Evolutionary conservation across 2,113 vertebrate species (phyloP).

Genomic region (Emydura subglobosa): DNA sequence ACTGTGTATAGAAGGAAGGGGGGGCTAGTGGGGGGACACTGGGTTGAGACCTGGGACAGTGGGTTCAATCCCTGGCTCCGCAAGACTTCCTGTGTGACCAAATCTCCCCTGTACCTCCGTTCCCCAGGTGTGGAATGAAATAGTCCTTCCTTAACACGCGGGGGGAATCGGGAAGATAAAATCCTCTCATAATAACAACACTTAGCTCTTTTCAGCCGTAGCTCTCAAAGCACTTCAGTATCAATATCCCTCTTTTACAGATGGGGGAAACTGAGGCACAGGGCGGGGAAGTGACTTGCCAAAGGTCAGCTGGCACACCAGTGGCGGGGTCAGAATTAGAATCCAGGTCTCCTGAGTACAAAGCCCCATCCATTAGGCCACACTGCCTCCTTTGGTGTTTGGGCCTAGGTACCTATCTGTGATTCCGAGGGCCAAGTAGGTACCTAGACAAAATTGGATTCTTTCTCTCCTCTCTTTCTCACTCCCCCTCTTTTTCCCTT

Average conservation of each 20-base stretch:
- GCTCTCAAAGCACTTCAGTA: neutral
- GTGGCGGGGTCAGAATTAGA: neutral
- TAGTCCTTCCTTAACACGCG: neutral
- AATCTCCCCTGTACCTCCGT: neutral
- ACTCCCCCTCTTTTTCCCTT: neutral
- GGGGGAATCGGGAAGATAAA: neutral
- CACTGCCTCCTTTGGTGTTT: neutral
- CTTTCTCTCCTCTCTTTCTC: neutral
- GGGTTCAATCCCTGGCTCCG: neutral
- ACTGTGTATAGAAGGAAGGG: neutral
- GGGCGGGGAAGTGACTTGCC: neutral
- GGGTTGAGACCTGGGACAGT: neutral
- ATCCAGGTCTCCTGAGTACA: neutral
- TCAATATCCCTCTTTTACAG: neutral
- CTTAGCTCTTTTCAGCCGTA: neutral
- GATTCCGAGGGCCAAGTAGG: neutral
- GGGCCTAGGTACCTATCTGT: no score
- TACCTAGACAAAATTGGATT: neutral
- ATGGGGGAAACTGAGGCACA: neutral
- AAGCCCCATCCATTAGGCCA: neutral
- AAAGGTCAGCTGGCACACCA: neutral
- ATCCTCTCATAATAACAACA: neutral
- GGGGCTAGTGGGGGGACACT: neutral
- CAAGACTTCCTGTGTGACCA: neutral
- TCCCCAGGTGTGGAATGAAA: neutral